Evolutionary conservation across 2,888 invertebrate species (phyloP), one percentile per base, ranked within the genome.

Genomic region (Ichneumoninae sp.): DNA sequence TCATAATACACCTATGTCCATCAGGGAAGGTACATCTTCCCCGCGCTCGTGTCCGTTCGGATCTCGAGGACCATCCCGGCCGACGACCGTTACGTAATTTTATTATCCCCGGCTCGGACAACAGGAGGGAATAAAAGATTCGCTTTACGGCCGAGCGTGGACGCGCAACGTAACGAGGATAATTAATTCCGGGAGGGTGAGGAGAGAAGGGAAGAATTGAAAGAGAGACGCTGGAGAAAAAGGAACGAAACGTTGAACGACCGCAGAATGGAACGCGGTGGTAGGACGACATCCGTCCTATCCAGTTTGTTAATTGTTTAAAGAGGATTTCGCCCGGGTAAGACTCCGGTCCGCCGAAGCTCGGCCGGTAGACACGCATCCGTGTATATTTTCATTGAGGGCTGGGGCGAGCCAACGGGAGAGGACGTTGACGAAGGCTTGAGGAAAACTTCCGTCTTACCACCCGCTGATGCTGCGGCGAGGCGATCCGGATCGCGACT

Each of bases 151-250:
- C 13, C 6, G 52, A 54, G 47, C 71, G 75, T 36, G 30, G 69
- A 52, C 26, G 70, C 52, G 44, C 54, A 50, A 26, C 26, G 26
- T 57, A 57, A 75, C 74, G 75, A 83, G 19, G 47, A 84, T 79
- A 81, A 84, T 84, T 84, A 81, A 84, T 84, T 81, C 84, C 57
- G 57, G 57, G 57, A 66, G 84, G 81, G 75, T 79, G 52, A 80
- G 50, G 22, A 81, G 54, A 52, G 19, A 68, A 60, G 44, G 62
- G 47, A 66, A 76, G n/a, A 47, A 50, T 65, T 47, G 1, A 30
- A 74, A 22, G 65, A 6, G 40, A 36, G 19, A 71, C n/a, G 16
- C 26, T 22, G 19, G 47, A 40, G 36, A 54, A 70, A 70, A 50
- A 22, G 19, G n/a, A 74, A 19, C 4, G 30, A 30, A 36, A 54